These are phyloP conservation scores for Sinopyrophorus schimmeli DNA, from an alignment of 2,888 invertebrate species.

Conservation along the genomic window DNA sequence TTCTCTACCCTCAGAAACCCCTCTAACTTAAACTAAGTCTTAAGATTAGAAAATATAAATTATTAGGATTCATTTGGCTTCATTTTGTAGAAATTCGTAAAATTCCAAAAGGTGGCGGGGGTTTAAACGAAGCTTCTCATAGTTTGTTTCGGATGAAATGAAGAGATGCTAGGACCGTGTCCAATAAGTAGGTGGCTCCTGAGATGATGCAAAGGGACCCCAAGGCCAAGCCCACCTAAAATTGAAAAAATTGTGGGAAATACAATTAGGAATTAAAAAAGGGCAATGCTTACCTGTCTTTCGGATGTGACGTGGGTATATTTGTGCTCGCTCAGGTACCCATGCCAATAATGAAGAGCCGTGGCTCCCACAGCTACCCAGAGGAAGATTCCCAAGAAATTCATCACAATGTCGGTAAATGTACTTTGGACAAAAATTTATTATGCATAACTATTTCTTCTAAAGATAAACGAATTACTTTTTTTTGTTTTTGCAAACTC, in stretches of 20 bases:
- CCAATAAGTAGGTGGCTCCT: constrained; percentile 79
- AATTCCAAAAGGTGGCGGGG: too few relatives aligned
- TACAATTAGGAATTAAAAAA: too few relatives aligned
- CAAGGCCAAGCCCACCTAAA: constrained; percentile 73
- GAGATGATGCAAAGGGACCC: constrained; percentile 79
- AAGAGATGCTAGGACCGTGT: constrained; percentile 75
- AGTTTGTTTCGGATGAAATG: constrained; percentile 36
- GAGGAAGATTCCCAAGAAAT: constrained; percentile 81
- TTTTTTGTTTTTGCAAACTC: too few relatives aligned
- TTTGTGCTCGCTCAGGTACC: constrained; percentile 80
- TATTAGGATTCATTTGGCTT: too few relatives aligned
- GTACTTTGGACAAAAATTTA: too few relatives aligned
- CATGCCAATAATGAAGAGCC: constrained; percentile 87
- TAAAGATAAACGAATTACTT: too few relatives aligned
- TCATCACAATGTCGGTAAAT: constrained; percentile 82
- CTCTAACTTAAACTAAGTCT: too few relatives aligned
- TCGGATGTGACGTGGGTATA: constrained; percentile 73
- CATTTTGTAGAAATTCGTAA: too few relatives aligned
- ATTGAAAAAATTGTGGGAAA: constrained; percentile 27
- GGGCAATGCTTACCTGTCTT: constrained; percentile 68
- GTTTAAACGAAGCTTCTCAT: too few relatives aligned
- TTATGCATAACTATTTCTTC: too few relatives aligned
- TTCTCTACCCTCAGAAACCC: too few relatives aligned
- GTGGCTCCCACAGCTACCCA: constrained; percentile 86
- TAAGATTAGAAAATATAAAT: too few relatives aligned